A percentile compares a stretch with the other conserved stretches of the same genome.
Evolutionary conservation across 2,888 invertebrate genomes (phyloP).

Genomic region (Conomelus anceps): DNA sequence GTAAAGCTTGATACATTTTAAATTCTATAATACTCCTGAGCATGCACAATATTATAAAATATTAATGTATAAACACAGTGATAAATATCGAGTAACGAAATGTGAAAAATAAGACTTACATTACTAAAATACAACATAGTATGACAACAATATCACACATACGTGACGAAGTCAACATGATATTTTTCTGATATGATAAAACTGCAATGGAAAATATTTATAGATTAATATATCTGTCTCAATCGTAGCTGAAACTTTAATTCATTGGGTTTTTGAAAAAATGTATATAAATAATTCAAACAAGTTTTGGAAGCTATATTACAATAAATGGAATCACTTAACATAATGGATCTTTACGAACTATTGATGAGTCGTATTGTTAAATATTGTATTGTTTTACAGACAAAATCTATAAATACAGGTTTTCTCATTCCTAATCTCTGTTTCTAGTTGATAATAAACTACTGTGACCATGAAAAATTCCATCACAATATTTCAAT

Average conservation of each 20-base stretch:
- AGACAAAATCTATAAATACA: neutral
- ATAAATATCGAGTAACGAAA: neutral
- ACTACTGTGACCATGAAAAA: neutral
- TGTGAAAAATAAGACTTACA: neutral
- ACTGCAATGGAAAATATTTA: neutral
- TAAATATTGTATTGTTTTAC: neutral
- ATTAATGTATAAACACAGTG: too few species aligned
- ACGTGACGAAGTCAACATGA: neutral
- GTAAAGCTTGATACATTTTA: too few species aligned
- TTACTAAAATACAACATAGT: neutral
- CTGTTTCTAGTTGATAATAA: neutral
- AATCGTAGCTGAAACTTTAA: too few species aligned
- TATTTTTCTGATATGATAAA: neutral
- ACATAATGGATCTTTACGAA: too few species aligned
- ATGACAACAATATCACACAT: neutral
- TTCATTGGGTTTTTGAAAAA: too few species aligned
- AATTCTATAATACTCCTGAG: too few species aligned
- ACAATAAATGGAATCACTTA: too few species aligned
- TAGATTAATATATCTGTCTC: too few species aligned
- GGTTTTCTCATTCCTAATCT: neutral
- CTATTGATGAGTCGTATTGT: neutral
- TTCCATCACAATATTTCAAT: neutral
- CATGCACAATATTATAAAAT: too few species aligned
- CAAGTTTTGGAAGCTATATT: neutral
- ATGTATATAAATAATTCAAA: too few species aligned